Conservation (phyloP, 2,888 invertebrate species). For the Nebria salina region DNA sequence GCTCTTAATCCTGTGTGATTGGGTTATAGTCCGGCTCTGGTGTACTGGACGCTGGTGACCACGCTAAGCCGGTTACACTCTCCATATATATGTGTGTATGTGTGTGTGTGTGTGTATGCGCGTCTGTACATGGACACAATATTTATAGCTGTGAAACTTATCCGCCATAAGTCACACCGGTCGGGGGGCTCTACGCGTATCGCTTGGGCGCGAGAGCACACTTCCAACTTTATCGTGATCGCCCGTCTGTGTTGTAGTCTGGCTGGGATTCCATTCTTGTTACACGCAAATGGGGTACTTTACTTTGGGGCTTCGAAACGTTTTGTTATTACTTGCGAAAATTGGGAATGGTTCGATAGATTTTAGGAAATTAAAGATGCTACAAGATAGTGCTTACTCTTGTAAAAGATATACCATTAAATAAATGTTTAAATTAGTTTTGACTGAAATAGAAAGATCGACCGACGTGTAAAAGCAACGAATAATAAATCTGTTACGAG, state of each 20-base stretch:
- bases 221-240: conserved; percentile 13
- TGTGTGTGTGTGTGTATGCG: not conserved
- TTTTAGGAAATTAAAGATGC: not conserved
- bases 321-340: not conserved
- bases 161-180: conserved; percentile 59
- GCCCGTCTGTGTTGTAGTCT: not conserved
- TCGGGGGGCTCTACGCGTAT: conserved; percentile 32
- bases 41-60: conserved; percentile 3
- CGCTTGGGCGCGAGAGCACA: not conserved
- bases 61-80: conserved; percentile 20
- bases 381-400: no score
- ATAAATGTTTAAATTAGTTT: no score
- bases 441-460: no score
- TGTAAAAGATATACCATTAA: no score
- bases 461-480: no score
- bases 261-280: conserved; percentile 13
- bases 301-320: not conserved
- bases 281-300: not conserved
- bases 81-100: not conserved
- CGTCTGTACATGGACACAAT: conserved; percentile 52
- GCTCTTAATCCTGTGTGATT: not conserved
- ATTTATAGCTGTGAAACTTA: conserved; percentile 61
- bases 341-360: not conserved
- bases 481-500: no score
- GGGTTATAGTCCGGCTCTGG: conserved; percentile 26